phyloP scores from a whole-genome alignment of 2,113 vertebrate species.

The Prunella himalayana region DNA sequence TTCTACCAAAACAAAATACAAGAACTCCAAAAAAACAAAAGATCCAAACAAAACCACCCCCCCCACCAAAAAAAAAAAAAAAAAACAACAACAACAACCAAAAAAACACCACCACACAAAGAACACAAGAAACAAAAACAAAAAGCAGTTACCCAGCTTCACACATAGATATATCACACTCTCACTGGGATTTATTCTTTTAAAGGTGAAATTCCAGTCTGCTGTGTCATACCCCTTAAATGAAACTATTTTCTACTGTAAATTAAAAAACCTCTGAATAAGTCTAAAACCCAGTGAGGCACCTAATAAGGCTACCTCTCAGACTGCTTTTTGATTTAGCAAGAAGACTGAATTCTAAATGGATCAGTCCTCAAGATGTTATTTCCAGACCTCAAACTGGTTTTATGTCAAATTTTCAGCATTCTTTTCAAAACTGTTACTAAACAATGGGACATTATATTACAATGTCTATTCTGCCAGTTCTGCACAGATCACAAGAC shows the following conservation, averaged over 20 bases:
- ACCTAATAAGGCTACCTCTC: neutral
- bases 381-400: neutral
- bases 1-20: neutral
- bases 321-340: neutral
- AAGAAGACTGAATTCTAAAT: neutral
- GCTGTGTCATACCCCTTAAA: neutral
- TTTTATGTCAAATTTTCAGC: neutral
- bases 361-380: neutral
- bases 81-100: too few relatives aligned
- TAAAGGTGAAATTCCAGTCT: neutral
- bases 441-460: neutral
- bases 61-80: too few relatives aligned
- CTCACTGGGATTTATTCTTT: neutral
- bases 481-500: slow-evolving; percentile 8
- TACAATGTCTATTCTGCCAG: neutral
- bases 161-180: neutral
- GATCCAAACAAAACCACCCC: neutral
- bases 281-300: neutral
- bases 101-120: neutral
- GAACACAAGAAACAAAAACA: neutral
- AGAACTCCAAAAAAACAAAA: neutral
- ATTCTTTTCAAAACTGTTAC: neutral
- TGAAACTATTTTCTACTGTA: neutral
- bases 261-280: neutral
- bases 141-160: neutral